Evolutionary conservation across 2,797 vertebrate genomes (phyloP).

Genomic region (Petrocephalus schoutedeni): DNA sequence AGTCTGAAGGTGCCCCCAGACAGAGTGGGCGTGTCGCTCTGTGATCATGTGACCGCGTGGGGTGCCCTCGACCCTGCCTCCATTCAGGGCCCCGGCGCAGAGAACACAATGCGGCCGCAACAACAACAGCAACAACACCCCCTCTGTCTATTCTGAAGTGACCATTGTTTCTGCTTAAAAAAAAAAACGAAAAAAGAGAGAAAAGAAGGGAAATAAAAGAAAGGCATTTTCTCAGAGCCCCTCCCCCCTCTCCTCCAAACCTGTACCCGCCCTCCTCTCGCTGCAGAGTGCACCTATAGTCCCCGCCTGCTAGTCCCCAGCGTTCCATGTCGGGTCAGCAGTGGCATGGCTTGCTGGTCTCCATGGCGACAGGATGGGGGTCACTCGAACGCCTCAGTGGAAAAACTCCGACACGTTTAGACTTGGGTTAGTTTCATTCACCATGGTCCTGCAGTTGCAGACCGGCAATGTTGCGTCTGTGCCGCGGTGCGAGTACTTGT

Average conservation of each 20-base stretch:
- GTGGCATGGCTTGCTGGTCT: not conserved
- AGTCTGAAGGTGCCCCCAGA: not conserved
- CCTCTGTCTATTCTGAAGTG: constrained; percentile 24
- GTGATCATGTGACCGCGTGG: not conserved
- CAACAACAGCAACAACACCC: constrained; percentile 20
- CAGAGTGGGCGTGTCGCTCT: not conserved
- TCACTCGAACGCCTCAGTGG: constrained; percentile 23
- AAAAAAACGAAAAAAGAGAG: not conserved
- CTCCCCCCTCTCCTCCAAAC: not conserved
- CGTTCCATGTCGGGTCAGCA: not conserved
- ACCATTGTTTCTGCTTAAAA: constrained; percentile 31
- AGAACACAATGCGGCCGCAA: constrained; percentile 10
- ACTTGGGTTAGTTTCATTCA: not conserved
- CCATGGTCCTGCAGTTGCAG: not conserved
- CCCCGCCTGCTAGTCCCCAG: not conserved
- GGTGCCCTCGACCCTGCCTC: not conserved
- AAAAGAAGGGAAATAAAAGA: constrained; percentile 1
- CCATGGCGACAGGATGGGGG: constrained; percentile 25
- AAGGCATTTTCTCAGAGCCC: not conserved
- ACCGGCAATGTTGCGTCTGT: not conserved
- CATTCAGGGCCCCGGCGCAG: not conserved
- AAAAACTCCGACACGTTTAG: not conserved
- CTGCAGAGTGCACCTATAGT: not conserved
- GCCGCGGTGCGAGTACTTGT: not conserved
- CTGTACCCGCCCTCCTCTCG: not conserved